Conservation (phyloP, 2,797 vertebrate genomes). For the Distichodus sexfasciatus region DNA sequence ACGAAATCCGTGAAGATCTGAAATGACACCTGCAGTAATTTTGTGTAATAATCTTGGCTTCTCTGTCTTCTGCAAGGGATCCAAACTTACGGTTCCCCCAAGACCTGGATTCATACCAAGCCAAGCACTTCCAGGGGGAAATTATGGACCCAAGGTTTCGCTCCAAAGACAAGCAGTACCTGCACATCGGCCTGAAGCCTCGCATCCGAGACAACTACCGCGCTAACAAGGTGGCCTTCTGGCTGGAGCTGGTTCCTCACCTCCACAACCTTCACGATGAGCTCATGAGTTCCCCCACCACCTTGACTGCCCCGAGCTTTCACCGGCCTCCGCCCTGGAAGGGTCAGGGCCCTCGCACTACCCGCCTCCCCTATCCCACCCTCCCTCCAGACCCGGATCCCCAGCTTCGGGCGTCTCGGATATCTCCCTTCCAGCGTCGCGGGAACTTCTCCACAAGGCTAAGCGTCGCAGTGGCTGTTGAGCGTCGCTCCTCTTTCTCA, state of each 20-base stretch:
- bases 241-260: constrained; percentile 91
- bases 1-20: too few relatives aligned
- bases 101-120: constrained; percentile 96
- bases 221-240: constrained; percentile 94
- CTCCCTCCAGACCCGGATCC: constrained; percentile 73
- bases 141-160: constrained; percentile 97
- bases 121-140: constrained; percentile 95
- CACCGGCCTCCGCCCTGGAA: constrained; percentile 60
- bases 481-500: constrained; percentile 91
- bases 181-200: constrained; percentile 91
- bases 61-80: constrained; percentile 67
- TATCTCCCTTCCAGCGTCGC: constrained; percentile 80
- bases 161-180: constrained; percentile 93
- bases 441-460: constrained; percentile 90
- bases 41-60: too few relatives aligned
- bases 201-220: constrained; percentile 90
- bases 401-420: constrained; percentile 72
- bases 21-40: too few relatives aligned
- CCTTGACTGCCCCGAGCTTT: constrained; percentile 74
- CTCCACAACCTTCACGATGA: constrained; percentile 85
- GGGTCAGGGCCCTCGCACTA: constrained; percentile 69
- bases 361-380: constrained; percentile 78
- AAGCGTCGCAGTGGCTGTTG: constrained; percentile 89
- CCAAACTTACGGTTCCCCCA: constrained; percentile 92
- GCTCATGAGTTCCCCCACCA: constrained; percentile 76